Conservation (phyloP, 1,140 invertebrate genomes). For the Triops cancriformis region DNA sequence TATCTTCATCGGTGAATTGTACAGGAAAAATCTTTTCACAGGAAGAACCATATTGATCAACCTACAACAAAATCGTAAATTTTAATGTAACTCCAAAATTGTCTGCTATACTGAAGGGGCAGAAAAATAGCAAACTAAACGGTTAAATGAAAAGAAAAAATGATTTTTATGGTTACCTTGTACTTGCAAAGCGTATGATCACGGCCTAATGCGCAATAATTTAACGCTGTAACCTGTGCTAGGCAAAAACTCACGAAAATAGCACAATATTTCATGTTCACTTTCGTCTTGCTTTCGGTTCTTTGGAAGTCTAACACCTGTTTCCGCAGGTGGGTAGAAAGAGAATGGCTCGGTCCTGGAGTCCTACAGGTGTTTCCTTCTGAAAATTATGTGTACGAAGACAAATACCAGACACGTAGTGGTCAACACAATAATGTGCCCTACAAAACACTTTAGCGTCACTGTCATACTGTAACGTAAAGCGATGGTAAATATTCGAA, state of each 20-base stretch:
- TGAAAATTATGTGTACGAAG: not conserved
- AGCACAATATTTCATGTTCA: not conserved
- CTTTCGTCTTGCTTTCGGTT: not conserved
- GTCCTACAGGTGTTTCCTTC: not conserved
- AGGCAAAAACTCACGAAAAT: not conserved
- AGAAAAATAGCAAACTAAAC: too few relatives aligned
- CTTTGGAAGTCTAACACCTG: not conserved
- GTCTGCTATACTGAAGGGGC: too few relatives aligned
- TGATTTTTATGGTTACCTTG: too few relatives aligned
- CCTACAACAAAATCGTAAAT: not conserved
- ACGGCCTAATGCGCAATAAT: slow-evolving; percentile 22
- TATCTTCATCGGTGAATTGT: slow-evolving; percentile 20
- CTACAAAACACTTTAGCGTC: too few relatives aligned
- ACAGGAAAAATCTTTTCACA: slow-evolving; percentile 17
- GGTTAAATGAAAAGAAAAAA: too few relatives aligned
- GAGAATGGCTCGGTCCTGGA: not conserved
- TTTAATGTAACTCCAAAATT: not conserved
- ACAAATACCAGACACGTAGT: too few relatives aligned
- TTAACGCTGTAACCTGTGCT: not conserved
- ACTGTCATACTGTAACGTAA: too few relatives aligned
- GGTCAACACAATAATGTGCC: too few relatives aligned
- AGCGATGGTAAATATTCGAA: not conserved
- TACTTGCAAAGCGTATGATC: slow-evolving; percentile 26
- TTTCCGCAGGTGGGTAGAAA: not conserved
- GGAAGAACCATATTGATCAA: not conserved